Evolutionary conservation across 2,113 vertebrate species (phyloP).

Genomic region (Urocynchramus pylzowi): DNA sequence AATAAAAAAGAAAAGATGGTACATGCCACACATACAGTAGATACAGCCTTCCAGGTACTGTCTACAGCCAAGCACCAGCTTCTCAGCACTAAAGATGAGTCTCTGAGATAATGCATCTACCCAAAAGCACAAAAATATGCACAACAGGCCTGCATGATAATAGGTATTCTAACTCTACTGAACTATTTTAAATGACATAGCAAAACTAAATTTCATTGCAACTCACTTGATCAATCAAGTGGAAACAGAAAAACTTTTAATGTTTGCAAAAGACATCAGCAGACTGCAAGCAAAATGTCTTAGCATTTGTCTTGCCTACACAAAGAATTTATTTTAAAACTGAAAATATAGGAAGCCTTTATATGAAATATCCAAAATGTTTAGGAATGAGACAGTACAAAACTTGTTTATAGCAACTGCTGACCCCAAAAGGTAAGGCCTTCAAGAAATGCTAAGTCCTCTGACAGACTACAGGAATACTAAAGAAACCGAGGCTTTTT

Average conservation of each 20-base stretch:
- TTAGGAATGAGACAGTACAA: background rate
- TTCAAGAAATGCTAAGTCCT: background rate
- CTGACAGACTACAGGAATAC: background rate
- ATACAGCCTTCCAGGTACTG: background rate
- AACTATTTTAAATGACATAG: conserved; percentile 3
- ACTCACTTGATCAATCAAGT: conserved; percentile 45
- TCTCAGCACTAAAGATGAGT: background rate
- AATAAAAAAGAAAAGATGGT: background rate
- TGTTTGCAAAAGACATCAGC: conserved; percentile 12
- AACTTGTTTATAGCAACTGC: background rate
- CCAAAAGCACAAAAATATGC: background rate
- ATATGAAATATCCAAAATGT: background rate
- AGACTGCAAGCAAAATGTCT: background rate
- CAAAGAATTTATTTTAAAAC: background rate
- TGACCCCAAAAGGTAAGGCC: background rate
- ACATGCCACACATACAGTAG: background rate
- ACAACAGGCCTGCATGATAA: background rate
- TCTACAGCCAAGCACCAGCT: background rate
- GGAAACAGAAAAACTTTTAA: conserved; percentile 15
- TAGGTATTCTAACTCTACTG: background rate
- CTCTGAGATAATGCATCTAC: background rate
- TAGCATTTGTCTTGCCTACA: background rate
- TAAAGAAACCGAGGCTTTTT: background rate
- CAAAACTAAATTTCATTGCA: conserved; percentile 17
- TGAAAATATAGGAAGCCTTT: conserved; percentile 10